phyloP scores from a whole-genome alignment of 2,113 vertebrate genomes.

The Ctenodactylus gundi region DNA sequence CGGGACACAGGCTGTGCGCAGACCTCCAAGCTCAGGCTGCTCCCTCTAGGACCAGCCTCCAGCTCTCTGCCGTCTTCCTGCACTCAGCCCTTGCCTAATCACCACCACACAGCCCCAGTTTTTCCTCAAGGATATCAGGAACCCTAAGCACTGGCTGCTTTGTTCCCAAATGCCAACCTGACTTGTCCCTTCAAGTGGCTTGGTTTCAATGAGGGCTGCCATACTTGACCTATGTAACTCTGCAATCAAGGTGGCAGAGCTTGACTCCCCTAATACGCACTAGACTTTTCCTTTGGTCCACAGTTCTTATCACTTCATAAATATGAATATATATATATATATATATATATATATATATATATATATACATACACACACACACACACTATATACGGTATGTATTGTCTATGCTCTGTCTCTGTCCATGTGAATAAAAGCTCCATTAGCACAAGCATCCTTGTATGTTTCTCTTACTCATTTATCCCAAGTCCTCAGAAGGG shows the following conservation, averaged over 20 bases:
- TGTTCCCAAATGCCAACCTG: background rate
- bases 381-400: too few species aligned
- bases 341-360: too few species aligned
- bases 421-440: background rate
- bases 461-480: conserved; percentile 3
- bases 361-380: too few species aligned
- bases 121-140: background rate
- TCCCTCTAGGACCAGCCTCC: rapidly evolving
- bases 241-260: background rate
- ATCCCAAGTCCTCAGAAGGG: background rate
- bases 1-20: background rate
- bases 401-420: background rate
- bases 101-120: background rate
- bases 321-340: too few species aligned
- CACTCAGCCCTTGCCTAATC: background rate
- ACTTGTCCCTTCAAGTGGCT: background rate
- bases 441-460: background rate
- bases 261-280: background rate
- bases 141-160: background rate
- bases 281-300: background rate
- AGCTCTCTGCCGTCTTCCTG: background rate
- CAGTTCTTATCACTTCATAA: background rate
- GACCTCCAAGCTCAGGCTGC: too few species aligned
- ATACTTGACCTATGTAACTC: background rate
- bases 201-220: background rate